phyloP scores from a whole-genome alignment of 1,140 invertebrate genomes.

The Lerema accius region DNA sequence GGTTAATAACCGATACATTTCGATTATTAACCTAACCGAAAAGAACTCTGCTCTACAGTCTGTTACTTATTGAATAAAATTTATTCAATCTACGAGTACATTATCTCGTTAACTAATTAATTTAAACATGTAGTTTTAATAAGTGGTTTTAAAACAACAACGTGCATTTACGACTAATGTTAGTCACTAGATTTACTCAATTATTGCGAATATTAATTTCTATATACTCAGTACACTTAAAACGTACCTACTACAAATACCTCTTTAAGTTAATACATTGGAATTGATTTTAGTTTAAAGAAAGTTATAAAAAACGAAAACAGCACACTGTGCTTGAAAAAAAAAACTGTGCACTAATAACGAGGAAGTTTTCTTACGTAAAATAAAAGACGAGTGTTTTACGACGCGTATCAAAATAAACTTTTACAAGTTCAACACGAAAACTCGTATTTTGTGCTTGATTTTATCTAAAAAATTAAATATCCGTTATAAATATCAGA shows the following conservation, averaged over 20 bases:
- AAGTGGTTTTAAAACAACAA: conserved; percentile 1
- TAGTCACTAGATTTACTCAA: neutral
- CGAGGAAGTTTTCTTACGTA: conserved; percentile 13
- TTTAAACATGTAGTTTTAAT: conserved; percentile 3
- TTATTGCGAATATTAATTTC: neutral
- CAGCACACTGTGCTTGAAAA: neutral
- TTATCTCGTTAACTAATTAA: neutral
- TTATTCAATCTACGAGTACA: no score
- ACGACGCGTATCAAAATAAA: conserved; percentile 6
- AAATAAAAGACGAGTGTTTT: conserved; percentile 7
- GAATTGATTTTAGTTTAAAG: neutral
- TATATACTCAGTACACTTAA: neutral
- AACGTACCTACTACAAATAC: no score
- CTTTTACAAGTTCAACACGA: conserved; percentile 47
- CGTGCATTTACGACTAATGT: neutral
- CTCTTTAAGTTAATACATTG: neutral
- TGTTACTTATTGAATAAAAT: neutral
- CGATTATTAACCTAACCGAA: no score
- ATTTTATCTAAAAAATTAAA: conserved; percentile 44
- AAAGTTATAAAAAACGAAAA: neutral
- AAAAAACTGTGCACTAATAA: conserved; percentile 5
- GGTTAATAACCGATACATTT: no score
- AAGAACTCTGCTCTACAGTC: no score
- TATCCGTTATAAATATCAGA: no score
- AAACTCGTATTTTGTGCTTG: conserved; percentile 48